These are phyloP conservation scores for Brenthis ino DNA, from an alignment of 2,888 invertebrate species.

Conservation along the genomic window DNA sequence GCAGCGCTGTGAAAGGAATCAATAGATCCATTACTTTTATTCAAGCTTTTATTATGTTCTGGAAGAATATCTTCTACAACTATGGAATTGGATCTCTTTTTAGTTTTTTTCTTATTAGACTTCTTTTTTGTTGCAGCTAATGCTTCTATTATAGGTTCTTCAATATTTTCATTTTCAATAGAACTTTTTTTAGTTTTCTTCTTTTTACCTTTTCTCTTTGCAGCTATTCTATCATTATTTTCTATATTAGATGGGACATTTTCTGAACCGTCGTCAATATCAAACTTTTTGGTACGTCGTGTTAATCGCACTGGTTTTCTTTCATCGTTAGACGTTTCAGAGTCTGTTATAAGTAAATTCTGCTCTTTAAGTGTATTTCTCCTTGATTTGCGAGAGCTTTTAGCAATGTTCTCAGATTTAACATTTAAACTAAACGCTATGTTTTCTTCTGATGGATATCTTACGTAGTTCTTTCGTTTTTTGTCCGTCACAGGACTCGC, in stretches of 20 bases:
- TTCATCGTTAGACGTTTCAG: conserved; percentile 33
- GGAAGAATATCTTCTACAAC: conserved; percentile 44
- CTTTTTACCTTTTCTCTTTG: conserved; percentile 38
- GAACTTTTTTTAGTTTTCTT: conserved; percentile 34
- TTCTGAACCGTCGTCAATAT: conserved; percentile 38
- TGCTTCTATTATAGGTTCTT: conserved; percentile 48
- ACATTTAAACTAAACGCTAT: conserved; percentile 26
- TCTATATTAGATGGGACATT: conserved; percentile 37
- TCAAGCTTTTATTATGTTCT: conserved; percentile 37
- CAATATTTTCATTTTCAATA: conserved; percentile 43
- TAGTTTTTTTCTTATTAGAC: conserved; percentile 55
- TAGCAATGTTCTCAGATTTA: conserved; percentile 37
- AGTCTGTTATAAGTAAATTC: conserved; percentile 34
- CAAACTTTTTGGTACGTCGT: conserved; percentile 51
- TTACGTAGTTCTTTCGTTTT: conserved; percentile 64
- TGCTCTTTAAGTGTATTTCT: conserved; percentile 54
- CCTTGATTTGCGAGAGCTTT: conserved; percentile 44
- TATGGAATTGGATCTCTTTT: conserved; percentile 46
- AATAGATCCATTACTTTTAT: conserved; percentile 53
- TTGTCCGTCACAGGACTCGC: conserved; percentile 46
- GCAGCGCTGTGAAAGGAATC: conserved; percentile 72
- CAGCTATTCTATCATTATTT: conserved; percentile 21
- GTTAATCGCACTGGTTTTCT: conserved; percentile 49
- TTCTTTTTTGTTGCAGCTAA: conserved; percentile 45
- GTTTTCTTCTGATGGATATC: conserved; percentile 60